phyloP scores from a whole-genome alignment of 2,797 vertebrate genomes.

The Triplophysa bombifrons region DNA sequence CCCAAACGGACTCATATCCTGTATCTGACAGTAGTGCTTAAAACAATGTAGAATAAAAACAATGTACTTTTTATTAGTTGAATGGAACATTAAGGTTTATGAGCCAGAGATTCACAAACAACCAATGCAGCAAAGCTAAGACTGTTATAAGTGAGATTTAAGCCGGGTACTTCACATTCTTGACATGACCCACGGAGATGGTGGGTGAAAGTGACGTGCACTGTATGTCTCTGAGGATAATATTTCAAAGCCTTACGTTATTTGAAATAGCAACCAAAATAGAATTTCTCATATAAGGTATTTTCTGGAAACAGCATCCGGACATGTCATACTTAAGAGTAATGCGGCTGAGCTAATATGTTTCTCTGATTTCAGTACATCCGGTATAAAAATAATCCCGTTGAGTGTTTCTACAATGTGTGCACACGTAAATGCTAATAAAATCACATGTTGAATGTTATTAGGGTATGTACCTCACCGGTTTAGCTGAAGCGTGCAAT shows the following conservation, averaged over 20 bases:
- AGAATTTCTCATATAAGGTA: slow-evolving; percentile 23
- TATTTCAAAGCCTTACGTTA: slow-evolving; percentile 39
- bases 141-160: slow-evolving; percentile 27
- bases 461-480: neutral
- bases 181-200: slow-evolving; percentile 5
- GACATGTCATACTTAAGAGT: slow-evolving; percentile 4
- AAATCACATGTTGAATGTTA: neutral
- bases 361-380: neutral
- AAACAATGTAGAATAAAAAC: neutral
- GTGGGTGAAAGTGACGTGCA: slow-evolving; percentile 34
- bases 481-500: neutral
- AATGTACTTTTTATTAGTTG: neutral
- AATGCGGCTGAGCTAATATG: neutral
- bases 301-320: slow-evolving; percentile 14
- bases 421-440: neutral
- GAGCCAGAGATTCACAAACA: slow-evolving; percentile 19
- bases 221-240: slow-evolving; percentile 33
- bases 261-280: slow-evolving; percentile 26
- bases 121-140: neutral
- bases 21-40: neutral
- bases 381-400: neutral
- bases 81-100: neutral
- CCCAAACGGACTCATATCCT: neutral
- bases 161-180: slow-evolving; percentile 25
- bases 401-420: neutral